Evolutionary conservation across 2,888 invertebrate genomes (phyloP).

Genomic region (Phanerotoma sp.): DNA sequence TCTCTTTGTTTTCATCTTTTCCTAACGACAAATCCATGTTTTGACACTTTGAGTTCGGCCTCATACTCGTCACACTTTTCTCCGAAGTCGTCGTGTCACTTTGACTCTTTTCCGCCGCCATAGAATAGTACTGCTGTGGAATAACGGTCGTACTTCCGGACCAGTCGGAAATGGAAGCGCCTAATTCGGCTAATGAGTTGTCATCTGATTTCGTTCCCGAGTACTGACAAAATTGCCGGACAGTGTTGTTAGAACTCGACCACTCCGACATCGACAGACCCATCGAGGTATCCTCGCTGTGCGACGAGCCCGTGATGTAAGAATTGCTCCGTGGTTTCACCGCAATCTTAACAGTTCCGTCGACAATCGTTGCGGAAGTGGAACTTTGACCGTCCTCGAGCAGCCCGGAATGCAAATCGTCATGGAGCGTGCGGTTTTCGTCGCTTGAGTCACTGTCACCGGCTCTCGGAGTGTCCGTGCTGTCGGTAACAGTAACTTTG

Average conservation of each 20-base stretch:
- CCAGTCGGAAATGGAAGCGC: conserved; percentile 82
- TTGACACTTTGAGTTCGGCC: conserved; percentile 52
- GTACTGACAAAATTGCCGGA: conserved; percentile 67
- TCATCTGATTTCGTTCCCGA: conserved; percentile 80
- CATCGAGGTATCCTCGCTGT: conserved; percentile 85
- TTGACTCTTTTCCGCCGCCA: conserved; percentile 49
- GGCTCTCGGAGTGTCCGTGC: conserved; percentile 61
- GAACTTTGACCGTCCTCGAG: conserved; percentile 55
- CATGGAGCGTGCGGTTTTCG: conserved; percentile 71
- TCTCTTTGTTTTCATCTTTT: conserved; percentile 1
- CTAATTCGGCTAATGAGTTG: conserved; percentile 71
- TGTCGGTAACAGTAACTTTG: conserved; percentile 73
- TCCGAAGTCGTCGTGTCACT: conserved; percentile 55
- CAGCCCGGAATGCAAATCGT: conserved; percentile 59
- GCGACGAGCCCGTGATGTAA: conserved; percentile 71
- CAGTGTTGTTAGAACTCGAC: conserved; percentile 85
- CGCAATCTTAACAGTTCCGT: conserved; percentile 79
- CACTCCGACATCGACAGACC: conserved; percentile 84
- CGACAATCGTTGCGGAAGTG: conserved; percentile 70
- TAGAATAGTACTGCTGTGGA: conserved; percentile 55
- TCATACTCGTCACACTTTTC: conserved; percentile 51
- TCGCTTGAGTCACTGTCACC: conserved; percentile 66
- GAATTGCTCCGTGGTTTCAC: conserved; percentile 75
- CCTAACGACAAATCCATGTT: conserved; percentile 29
- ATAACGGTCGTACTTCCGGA: conserved; percentile 77